A percentile compares a stretch with the other conserved stretches of the same genome.
Conservation (phyloP, 2,113 vertebrate genomes). For the Apodemus speciosus region DNA sequence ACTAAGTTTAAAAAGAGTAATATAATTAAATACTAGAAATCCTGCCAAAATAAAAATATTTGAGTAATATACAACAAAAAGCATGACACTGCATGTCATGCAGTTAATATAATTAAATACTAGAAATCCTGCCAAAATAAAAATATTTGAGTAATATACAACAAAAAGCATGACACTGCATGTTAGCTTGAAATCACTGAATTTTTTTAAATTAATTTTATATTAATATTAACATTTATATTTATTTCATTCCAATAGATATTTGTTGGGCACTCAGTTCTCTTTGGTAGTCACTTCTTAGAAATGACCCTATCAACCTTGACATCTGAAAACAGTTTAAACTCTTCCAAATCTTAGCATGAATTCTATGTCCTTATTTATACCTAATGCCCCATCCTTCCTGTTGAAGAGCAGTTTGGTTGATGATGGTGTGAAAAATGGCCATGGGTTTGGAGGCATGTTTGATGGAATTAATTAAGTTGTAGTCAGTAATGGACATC, state of each 20-base stretch:
- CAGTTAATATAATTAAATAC: not conserved
- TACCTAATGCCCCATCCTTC: not conserved
- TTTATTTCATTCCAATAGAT: constrained; percentile 23
- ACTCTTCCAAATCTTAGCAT: not conserved
- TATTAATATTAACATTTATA: not conserved
- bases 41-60: constrained; percentile 6
- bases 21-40: constrained; percentile 9
- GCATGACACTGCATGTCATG: not conserved
- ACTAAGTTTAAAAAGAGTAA: constrained; percentile 10
- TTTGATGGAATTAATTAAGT: constrained; percentile 26
- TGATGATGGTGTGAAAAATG: constrained; percentile 6
- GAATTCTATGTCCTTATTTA: not conserved
- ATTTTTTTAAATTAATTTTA: not conserved
- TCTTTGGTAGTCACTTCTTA: not conserved
- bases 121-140: constrained; percentile 17
- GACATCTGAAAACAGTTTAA: not conserved
- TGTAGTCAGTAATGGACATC: constrained; percentile 2
- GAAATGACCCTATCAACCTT: not conserved
- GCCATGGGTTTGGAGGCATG: not conserved
- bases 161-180: not conserved
- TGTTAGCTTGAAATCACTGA: not conserved
- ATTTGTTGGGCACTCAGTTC: not conserved
- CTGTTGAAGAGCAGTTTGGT: constrained; percentile 12
- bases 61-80: not conserved
- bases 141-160: not conserved